Conservation (phyloP, 2,797 vertebrate genomes). For the Crypturellus tataupa region DNA sequence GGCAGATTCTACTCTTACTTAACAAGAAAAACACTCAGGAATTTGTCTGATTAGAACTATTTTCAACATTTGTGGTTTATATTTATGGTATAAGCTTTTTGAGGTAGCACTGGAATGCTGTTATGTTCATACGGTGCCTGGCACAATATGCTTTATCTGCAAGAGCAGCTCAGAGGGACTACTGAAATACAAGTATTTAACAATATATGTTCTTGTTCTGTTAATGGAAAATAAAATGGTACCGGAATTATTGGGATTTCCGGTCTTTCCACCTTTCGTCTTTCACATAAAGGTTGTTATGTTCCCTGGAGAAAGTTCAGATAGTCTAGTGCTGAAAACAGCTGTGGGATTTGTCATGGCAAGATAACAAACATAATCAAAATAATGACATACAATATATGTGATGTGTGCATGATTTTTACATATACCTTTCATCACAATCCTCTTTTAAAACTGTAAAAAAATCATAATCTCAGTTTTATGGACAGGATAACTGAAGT, state of each 20-base stretch:
- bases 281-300: background rate
- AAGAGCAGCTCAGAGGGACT: background rate
- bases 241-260: background rate
- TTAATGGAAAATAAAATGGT: background rate
- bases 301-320: background rate
- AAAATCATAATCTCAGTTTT: background rate
- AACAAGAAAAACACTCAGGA: background rate
- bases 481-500: background rate
- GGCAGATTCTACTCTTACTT: background rate
- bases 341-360: background rate
- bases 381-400: background rate
- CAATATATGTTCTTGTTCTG: background rate
- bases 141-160: background rate
- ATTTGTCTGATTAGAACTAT: background rate
- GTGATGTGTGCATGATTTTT: background rate
- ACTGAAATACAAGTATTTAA: background rate
- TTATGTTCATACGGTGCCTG: background rate
- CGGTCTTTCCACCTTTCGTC: background rate
- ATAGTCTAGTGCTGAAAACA: background rate
- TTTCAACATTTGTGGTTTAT: background rate
- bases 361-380: background rate
- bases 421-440: background rate
- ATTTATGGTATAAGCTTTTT: background rate
- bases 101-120: background rate
- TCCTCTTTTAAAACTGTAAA: background rate